Base-by-base conservation (phyloP, 1,140 invertebrate genomes). In the Drosophila ercepeae region DNA sequence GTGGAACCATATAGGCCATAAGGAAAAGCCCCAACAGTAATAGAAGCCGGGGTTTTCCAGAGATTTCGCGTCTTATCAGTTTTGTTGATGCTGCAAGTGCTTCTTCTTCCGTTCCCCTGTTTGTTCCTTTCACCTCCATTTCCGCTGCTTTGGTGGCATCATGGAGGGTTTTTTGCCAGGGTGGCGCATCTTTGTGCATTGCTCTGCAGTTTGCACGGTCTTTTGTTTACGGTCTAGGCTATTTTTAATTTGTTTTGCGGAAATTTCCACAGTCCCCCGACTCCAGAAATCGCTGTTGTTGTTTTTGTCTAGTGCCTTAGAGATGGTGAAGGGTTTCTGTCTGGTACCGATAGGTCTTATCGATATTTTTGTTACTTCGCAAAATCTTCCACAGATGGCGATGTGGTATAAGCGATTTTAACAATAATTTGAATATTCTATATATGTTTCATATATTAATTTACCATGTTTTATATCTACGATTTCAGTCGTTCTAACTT, bases 91-190 rank as follows among this genome's bases (percentile, higher is more conserved):
- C 19, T 39, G 39, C 2, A 23, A 3, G n/a, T 27, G 16, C 39
- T 25, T 18, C 19, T 44, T 16, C 39, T 50, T 25, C 23, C 23
- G 18, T 16, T 32, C 11, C 51, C 19, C 23, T 23, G 19, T 11
- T 21, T 27, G 34, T 36, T 19, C 21, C 32, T 42, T 18, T 18
- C 39, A 16, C 27, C 25, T 29, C 36, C 39, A 25, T 27, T 19
- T n/a, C 34, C 19, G 50, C 14, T 71, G 65, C 55, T 55, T 60
- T 54, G 70, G 57, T 98, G 92, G 94, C 86, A 82, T 19, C 29
- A 6, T 16, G 14, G 14, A 16, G 13, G 21, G 25, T 42, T 27
- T 57, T 60, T 68, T 75, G 82, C 82, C 82, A 88, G 59, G 82
- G 82, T 82, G 82, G 82, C 61, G 74, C 83, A 59, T 74, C 79